phyloP scores from a whole-genome alignment of 2,113 vertebrate species.

The human region DNA sequence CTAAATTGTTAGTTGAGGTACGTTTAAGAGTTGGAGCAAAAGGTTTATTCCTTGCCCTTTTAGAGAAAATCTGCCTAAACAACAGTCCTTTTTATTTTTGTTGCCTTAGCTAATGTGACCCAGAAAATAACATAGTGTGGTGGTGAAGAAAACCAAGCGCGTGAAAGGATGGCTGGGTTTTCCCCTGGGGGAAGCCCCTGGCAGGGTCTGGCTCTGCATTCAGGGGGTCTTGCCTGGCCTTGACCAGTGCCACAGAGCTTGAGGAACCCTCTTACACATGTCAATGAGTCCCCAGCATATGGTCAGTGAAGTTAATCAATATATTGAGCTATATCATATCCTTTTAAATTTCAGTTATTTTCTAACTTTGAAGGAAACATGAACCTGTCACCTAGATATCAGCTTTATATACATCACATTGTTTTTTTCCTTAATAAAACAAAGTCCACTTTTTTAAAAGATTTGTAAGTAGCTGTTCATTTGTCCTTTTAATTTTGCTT shows the following conservation, averaged over 20 bases:
- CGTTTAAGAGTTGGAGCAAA: background rate
- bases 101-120: background rate
- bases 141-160: background rate
- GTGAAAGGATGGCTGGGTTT: background rate
- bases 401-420: background rate
- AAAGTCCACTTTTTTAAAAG: background rate
- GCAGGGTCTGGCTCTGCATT: no score
- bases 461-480: background rate
- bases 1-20: background rate
- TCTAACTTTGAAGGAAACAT: background rate
- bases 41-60: background rate
- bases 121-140: background rate
- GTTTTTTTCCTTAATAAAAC: background rate
- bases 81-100: background rate
- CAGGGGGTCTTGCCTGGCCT: background rate
- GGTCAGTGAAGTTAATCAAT: background rate
- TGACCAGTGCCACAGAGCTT: background rate
- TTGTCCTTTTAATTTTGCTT: background rate
- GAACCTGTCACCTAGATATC: background rate
- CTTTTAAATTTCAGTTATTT: background rate
- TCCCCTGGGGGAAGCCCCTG: background rate
- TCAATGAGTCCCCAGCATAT: background rate
- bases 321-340: background rate
- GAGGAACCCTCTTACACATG: background rate
- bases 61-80: background rate